Evolutionary conservation across 2,888 invertebrate species (phyloP).

Genomic region (Amphimallon solstitiale): DNA sequence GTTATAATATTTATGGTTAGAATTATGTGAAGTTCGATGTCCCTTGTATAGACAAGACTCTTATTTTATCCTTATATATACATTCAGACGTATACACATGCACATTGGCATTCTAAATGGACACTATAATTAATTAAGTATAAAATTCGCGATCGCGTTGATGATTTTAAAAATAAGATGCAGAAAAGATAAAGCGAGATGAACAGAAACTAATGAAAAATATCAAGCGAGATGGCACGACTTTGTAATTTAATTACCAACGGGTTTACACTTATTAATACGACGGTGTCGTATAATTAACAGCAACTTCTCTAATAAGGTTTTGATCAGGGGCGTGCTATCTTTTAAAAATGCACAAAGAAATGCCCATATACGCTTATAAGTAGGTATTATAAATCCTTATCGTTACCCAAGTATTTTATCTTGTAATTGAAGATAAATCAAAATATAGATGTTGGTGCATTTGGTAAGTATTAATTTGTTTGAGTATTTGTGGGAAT

Average conservation of each 20-base stretch:
- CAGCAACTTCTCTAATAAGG: constrained; percentile 31
- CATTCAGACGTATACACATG: constrained; percentile 9
- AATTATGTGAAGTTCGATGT: too few species aligned
- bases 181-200: constrained; percentile 14
- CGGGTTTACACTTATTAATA: constrained; percentile 36
- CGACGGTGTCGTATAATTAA: constrained; percentile 35
- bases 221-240: constrained; percentile 11
- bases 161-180: constrained; percentile 18
- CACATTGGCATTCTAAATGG: not conserved
- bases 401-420: not conserved
- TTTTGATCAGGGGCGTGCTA: constrained; percentile 35
- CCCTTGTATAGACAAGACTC: too few species aligned
- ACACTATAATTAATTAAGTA: constrained; percentile 31
- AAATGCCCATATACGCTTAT: constrained; percentile 19
- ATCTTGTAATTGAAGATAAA: constrained; percentile 26
- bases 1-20: too few species aligned
- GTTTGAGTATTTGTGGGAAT: too few species aligned
- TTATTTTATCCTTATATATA: constrained; percentile 3
- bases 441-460: constrained; percentile 2
- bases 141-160: constrained; percentile 23
- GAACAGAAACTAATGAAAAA: not conserved
- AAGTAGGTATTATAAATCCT: constrained; percentile 13
- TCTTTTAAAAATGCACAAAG: constrained; percentile 15
- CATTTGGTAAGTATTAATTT: too few species aligned
- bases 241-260: constrained; percentile 37